Percentiles rank a stretch among this genome's conserved stretches.
Evolutionary conservation across 2,113 vertebrate species (phyloP).

Genomic region (Paratilapia polleni): DNA sequence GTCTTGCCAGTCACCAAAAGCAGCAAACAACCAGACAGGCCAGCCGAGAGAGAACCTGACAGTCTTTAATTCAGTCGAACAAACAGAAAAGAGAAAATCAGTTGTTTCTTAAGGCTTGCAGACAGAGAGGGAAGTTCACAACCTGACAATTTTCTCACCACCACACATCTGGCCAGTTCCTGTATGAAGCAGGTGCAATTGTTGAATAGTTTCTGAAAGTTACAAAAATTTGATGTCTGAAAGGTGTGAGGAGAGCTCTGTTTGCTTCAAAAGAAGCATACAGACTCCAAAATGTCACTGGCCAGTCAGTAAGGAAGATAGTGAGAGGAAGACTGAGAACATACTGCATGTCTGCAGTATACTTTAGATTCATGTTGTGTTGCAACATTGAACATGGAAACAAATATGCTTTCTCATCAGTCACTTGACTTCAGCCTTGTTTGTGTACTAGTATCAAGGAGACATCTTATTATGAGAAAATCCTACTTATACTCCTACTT

Average conservation of each 20-base stretch:
- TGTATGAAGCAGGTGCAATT: neutral
- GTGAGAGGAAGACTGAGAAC: neutral
- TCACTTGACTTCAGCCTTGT: neutral
- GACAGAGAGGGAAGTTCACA: neutral
- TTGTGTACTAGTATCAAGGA: neutral
- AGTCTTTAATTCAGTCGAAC: constrained; percentile 11
- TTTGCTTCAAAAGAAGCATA: neutral
- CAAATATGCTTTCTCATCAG: neutral
- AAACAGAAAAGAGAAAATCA: neutral
- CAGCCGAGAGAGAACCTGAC: neutral
- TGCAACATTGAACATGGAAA: neutral
- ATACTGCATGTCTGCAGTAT: neutral
- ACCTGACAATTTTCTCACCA: constrained; percentile 1
- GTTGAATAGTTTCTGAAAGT: neutral
- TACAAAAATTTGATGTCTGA: neutral
- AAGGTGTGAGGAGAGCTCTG: neutral
- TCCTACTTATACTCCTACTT: neutral
- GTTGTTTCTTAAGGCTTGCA: neutral
- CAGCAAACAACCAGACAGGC: constrained; percentile 37
- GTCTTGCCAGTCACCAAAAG: constrained; percentile 5
- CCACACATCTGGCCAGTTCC: neutral
- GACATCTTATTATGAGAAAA: neutral
- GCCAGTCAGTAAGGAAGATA: neutral
- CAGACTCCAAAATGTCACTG: neutral
- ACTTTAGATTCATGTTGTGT: neutral